Evolutionary conservation across 2,888 invertebrate species (phyloP).

Genomic region (Drepana falcataria): DNA sequence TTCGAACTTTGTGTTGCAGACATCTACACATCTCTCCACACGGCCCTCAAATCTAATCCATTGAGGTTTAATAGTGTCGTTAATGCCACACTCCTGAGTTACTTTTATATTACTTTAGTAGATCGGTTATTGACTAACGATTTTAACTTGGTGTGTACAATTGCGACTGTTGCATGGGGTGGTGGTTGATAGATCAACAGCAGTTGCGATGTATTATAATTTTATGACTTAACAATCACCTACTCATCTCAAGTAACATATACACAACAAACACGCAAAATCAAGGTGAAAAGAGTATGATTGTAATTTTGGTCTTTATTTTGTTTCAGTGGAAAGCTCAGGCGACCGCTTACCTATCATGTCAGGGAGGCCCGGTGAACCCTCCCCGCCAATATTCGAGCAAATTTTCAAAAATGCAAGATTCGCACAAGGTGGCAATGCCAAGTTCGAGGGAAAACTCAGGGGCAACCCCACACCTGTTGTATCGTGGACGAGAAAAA

Average conservation of each 20-base stretch:
- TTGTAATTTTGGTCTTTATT: conserved; percentile 23
- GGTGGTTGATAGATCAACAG: no score
- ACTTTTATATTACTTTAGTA: no score
- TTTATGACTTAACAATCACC: no score
- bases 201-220: no score
- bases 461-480: conserved; percentile 94
- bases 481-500: conserved; percentile 94
- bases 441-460: conserved; percentile 94
- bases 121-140: no score
- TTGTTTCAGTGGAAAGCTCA: conserved; percentile 82
- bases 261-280: neutral
- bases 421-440: conserved; percentile 96
- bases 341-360: conserved; percentile 66
- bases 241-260: neutral
- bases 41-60: no score
- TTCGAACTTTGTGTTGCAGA: no score
- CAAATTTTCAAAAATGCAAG: conserved; percentile 96
- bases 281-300: neutral
- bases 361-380: conserved; percentile 82
- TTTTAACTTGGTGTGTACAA: no score
- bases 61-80: no score
- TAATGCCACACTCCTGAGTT: no score
- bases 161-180: no score
- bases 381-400: conserved; percentile 96
- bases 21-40: no score